phyloP scores from a whole-genome alignment of 1,140 invertebrate genomes.

The Sarcophaga bullata region DNA sequence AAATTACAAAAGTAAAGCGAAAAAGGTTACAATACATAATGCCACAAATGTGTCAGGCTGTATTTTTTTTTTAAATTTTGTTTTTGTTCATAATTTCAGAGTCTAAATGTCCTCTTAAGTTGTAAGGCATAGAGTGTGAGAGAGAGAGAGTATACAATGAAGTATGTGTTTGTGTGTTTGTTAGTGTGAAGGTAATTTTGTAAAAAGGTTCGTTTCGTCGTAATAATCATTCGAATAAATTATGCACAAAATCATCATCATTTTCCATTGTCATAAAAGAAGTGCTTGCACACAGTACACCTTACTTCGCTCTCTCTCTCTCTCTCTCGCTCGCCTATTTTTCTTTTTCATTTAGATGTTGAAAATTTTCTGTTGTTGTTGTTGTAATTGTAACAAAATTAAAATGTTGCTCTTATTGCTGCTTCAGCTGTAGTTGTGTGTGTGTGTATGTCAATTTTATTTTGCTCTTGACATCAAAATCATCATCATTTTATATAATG shows the following conservation, averaged over 20 bases:
- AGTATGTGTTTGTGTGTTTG: not conserved
- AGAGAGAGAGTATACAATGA: not conserved
- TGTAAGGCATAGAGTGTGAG: not conserved
- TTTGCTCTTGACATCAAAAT: conserved; percentile 24
- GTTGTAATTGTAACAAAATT: too few species aligned
- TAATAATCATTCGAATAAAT: conserved; percentile 46
- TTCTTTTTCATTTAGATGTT: too few species aligned
- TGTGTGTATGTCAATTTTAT: not conserved
- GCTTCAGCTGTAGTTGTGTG: not conserved
- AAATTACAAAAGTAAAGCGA: not conserved
- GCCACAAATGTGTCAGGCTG: conserved; percentile 18
- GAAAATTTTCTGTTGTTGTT: too few species aligned
- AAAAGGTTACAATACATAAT: conserved; percentile 17
- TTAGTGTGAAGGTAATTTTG: conserved; percentile 15
- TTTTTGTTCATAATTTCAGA: not conserved
- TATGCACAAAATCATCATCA: conserved; percentile 46
- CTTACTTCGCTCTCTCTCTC: too few species aligned
- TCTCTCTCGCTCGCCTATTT: too few species aligned
- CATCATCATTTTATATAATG: conserved; percentile 4
- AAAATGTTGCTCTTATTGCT: too few species aligned
- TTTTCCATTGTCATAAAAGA: conserved; percentile 43
- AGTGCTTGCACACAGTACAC: not conserved
- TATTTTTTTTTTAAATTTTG: not conserved
- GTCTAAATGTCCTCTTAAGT: not conserved
- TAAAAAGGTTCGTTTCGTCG: conserved; percentile 9